Conservation (phyloP, 2,113 vertebrate genomes). For the Rhinogobius similis region DNA sequence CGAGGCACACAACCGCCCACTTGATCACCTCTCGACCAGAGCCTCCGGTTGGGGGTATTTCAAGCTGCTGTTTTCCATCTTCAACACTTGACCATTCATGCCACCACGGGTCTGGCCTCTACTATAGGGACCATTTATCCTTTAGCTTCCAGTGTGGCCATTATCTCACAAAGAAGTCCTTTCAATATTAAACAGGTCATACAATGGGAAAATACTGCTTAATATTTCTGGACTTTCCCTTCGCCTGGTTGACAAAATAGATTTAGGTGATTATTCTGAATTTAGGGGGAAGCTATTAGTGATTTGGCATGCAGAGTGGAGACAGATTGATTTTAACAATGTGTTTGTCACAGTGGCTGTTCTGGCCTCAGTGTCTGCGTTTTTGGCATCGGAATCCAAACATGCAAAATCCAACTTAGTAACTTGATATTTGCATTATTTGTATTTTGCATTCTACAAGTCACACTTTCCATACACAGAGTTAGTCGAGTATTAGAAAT, state of each 20-base stretch:
- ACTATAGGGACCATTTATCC: slow-evolving; percentile 31
- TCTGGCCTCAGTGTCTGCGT: background rate
- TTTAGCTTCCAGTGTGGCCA: slow-evolving; percentile 40
- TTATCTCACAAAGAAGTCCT: slow-evolving; percentile 54
- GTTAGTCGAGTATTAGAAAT: background rate
- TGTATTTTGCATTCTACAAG: background rate
- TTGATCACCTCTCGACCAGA: slow-evolving; percentile 51
- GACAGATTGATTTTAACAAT: slow-evolving; percentile 10
- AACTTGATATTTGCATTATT: background rate
- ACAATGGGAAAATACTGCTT: slow-evolving; percentile 15
- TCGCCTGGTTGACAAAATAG: slow-evolving; percentile 21
- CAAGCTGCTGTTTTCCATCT: slow-evolving; percentile 59
- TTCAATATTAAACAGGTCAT: slow-evolving; percentile 29
- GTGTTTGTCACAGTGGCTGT: slow-evolving; percentile 7
- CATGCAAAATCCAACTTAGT: background rate
- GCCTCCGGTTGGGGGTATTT: slow-evolving; percentile 56
- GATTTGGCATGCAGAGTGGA: background rate
- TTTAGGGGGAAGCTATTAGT: background rate
- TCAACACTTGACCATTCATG: slow-evolving; percentile 45
- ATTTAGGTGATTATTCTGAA: slow-evolving; percentile 15
- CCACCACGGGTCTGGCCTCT: slow-evolving; percentile 34
- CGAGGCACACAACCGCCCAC: slow-evolving; percentile 46
- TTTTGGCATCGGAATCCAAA: background rate
- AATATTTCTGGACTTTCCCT: slow-evolving; percentile 52
- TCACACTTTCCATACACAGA: background rate